Base-by-base conservation (phyloP, 2,888 invertebrate genomes). In the Dorcus hopei region DNA sequence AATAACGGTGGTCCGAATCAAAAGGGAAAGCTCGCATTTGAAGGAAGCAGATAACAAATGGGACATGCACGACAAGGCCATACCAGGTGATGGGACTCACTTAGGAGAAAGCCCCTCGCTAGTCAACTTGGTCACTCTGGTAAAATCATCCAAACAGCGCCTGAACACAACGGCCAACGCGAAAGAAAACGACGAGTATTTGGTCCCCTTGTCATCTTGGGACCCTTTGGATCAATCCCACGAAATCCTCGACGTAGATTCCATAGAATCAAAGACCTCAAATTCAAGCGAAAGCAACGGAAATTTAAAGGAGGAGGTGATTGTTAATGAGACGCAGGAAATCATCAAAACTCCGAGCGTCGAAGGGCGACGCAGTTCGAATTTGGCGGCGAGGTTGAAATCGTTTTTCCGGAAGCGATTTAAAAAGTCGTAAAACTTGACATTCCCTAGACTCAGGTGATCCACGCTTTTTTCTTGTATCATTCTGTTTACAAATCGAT, bases 201-300 rank as follows among this genome's bases (percentile, higher is more conserved):
- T 85, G 43, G 73, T 85, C 16, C 83, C 85, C 0, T 65, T 85
- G 26, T 81, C 82, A 8, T 85, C 85, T 9, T 85, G 85, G 85
- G 84, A 83, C 63, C 78, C 77, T 4, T 16, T 51, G 8, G 53
- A 58, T 23, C 52, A 61, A 42, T 50, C 39, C 2, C 56, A 38
- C 3, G 56, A 55, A 19, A 59, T 47, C 9, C 11, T 59, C 23
- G 39, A 59, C 9, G 40, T 49, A 6, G 52, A 57, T 39, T 59
- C 55, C n/a, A 14, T 56, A 48, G 41, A 54, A 4, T 52, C 59
- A 9, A 55, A 59, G 33, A 52, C 23, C 39, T 56, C 52, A 43
- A 55, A 54, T 9, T 45, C 45, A 23, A 19, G 52, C 9, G 53
- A 53, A 6, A 59, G 49, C 23, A 39, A 41, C 26, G 42, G 16